These are phyloP conservation scores for Halocynthia roretzi DNA, from an alignment of 23 tunicate genomes.

Conservation along the genomic window DNA sequence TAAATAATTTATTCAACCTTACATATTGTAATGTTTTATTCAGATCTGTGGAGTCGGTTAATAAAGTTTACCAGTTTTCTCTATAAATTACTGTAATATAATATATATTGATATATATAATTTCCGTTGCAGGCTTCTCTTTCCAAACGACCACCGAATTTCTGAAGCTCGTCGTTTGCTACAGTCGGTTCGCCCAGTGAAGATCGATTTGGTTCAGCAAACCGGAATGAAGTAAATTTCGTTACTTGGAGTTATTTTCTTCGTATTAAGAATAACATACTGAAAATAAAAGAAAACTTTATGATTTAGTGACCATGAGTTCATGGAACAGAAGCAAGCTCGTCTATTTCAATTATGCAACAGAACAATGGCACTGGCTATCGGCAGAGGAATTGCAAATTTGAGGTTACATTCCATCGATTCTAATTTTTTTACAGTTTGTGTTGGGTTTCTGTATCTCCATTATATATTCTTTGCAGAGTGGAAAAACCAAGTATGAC, in stretches of 20 bases:
- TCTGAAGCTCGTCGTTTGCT: slow-evolving; percentile 64
- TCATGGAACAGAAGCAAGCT: slow-evolving; percentile 60
- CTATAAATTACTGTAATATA: background rate
- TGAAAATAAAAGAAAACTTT: background rate
- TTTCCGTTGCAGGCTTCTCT: slow-evolving; percentile 38
- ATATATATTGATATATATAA: too few relatives aligned
- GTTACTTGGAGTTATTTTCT: background rate
- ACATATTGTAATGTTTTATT: too few relatives aligned
- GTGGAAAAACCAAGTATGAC: slow-evolving; percentile 39
- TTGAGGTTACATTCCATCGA: background rate
- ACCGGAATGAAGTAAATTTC: slow-evolving; percentile 18
- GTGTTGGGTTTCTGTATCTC: background rate
- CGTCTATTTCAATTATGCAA: slow-evolving; percentile 49
- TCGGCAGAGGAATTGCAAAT: slow-evolving; percentile 77
- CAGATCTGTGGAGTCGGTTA: too few relatives aligned
- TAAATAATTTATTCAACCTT: too few relatives aligned
- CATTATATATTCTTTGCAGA: slow-evolving; percentile 19
- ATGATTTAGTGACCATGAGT: slow-evolving; percentile 60
- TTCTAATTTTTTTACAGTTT: background rate
- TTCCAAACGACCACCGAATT: slow-evolving; percentile 89
- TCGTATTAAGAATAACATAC: background rate
- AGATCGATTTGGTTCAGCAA: slow-evolving; percentile 36
- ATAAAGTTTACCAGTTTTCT: background rate
- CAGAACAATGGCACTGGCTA: slow-evolving; percentile 66
- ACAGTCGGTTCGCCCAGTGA: slow-evolving; percentile 28